A percentile compares a stretch with the other conserved stretches of the same genome.
These are phyloP conservation scores for Monodelphis domestica DNA, from an alignment of 2,797 vertebrate genomes.

Conservation along the genomic window DNA sequence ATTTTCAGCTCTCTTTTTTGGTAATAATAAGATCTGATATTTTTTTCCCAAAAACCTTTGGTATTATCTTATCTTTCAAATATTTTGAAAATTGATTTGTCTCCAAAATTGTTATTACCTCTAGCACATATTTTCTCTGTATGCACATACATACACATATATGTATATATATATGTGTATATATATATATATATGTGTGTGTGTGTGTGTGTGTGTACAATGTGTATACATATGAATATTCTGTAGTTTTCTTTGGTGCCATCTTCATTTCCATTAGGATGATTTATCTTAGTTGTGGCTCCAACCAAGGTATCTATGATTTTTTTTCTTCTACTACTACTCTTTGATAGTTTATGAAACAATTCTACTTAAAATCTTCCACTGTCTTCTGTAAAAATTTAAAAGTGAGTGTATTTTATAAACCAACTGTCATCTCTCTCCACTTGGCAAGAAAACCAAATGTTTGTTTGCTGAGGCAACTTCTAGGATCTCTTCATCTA, in stretches of 20 bases:
- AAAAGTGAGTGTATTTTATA: not conserved
- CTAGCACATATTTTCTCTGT: not conserved
- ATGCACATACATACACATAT: not conserved
- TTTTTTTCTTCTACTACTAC: not conserved
- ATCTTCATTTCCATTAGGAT: not conserved
- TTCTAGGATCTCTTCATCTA: not conserved
- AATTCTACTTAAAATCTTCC: not conserved
- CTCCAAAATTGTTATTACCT: not conserved
- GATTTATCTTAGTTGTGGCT: not conserved
- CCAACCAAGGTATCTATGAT: not conserved
- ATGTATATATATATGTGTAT: no score
- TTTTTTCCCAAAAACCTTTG: not conserved
- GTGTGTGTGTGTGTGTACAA: not conserved
- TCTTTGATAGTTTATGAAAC: not conserved
- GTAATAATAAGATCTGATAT: not conserved
- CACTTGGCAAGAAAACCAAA: not conserved
- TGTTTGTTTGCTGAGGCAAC: not conserved
- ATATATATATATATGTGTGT: not conserved
- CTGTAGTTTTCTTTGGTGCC: not conserved
- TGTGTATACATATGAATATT: not conserved
- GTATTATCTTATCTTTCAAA: not conserved
- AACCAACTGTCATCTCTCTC: not conserved
- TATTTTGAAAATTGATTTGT: not conserved
- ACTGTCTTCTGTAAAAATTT: not conserved
- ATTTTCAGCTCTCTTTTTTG: not conserved